Evolutionary conservation across 2,888 invertebrate species (phyloP).

Genomic region (Drosophila yooni): DNA sequence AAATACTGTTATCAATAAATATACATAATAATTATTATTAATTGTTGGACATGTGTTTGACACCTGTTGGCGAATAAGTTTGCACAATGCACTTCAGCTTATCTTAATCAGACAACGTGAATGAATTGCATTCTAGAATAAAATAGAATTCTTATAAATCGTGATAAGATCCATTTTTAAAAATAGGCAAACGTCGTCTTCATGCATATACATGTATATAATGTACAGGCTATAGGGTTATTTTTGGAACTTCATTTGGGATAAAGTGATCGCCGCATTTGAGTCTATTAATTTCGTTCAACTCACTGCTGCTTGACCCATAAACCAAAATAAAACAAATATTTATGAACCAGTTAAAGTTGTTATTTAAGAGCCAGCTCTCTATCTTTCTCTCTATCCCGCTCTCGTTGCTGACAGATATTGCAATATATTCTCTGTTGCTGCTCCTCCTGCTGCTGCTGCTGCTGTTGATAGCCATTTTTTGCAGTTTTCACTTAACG

Average conservation of each 20-base stretch:
- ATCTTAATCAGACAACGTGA: conserved; percentile 11
- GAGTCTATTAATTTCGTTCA: conserved; percentile 40
- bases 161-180: conserved; percentile 14
- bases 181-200: background rate
- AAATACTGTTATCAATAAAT: conserved; percentile 15
- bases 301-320: conserved; percentile 45
- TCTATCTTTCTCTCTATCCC: background rate
- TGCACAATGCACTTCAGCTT: conserved; percentile 33
- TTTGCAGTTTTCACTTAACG: conserved; percentile 70
- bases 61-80: conserved; percentile 20
- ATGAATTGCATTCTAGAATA: conserved; percentile 3
- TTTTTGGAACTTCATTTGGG: conserved; percentile 42
- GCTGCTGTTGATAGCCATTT: conserved; percentile 31
- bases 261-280: conserved; percentile 4
- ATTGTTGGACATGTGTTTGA: conserved; percentile 15
- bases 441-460: background rate
- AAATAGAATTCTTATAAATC: background rate
- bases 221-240: conserved; percentile 11
- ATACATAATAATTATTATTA: conserved; percentile 28
- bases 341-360: conserved; percentile 33
- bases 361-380: conserved; percentile 22
- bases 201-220: conserved; percentile 2
- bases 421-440: conserved; percentile 22
- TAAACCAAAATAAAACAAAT: conserved; percentile 34
- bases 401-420: conserved; percentile 18